These are phyloP conservation scores for Lampropteryx suffumata DNA, from an alignment of 2,888 invertebrate genomes.

Conservation along the genomic window DNA sequence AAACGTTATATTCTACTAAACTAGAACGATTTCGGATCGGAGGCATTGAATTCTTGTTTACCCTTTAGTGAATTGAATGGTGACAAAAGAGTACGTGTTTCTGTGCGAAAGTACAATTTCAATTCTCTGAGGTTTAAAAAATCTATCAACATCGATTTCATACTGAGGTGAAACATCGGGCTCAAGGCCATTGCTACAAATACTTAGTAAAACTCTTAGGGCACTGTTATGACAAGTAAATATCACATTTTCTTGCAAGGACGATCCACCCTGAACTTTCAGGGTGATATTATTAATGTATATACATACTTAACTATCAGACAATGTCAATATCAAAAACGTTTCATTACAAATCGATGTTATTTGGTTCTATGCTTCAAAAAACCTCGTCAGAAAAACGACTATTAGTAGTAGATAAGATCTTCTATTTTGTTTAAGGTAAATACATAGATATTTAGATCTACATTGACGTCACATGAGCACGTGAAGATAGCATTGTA, in stretches of 20 bases:
- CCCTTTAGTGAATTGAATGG: constrained; percentile 33
- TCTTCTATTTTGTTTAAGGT: constrained; percentile 15
- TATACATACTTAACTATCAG: no score
- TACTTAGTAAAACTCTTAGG: constrained; percentile 19
- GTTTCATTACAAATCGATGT: constrained; percentile 4
- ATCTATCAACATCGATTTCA: constrained; percentile 31
- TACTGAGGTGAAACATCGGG: constrained; percentile 44
- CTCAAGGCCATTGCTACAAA: constrained; percentile 45
- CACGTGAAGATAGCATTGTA: constrained; percentile 25
- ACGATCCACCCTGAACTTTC: constrained; percentile 31
- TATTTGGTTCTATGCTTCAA: no score
- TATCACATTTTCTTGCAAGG: constrained; percentile 28
- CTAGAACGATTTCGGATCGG: constrained; percentile 21
- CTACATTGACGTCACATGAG: constrained; percentile 28
- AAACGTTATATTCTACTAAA: constrained; percentile 33
- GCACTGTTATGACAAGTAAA: constrained; percentile 24
- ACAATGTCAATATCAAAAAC: background rate
- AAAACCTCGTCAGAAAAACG: constrained; percentile 8
- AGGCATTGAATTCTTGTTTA: constrained; percentile 42
- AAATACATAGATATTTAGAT: constrained; percentile 7
- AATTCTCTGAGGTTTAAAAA: constrained; percentile 32
- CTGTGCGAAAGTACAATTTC: constrained; percentile 25
- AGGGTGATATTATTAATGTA: constrained; percentile 28
- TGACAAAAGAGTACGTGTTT: constrained; percentile 25
- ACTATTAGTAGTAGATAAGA: constrained; percentile 16